Base-by-base conservation (phyloP, 2,797 vertebrate species). In the Cygnus olor region DNA sequence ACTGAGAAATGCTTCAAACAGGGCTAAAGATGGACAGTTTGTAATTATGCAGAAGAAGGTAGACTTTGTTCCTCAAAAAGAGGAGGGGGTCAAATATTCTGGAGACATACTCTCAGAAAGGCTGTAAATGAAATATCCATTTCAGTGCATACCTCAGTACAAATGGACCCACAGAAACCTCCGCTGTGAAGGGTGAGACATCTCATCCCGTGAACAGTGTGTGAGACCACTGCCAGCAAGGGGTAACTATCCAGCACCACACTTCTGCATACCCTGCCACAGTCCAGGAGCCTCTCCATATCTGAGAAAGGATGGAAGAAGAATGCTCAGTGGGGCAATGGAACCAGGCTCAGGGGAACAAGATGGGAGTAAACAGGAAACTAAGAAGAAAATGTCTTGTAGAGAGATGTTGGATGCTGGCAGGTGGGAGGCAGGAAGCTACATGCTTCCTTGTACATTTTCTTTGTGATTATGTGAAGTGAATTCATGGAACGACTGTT, bases 401-500 rank as follows among this genome's bases (percentile, higher is more conserved):
- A 77, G 63, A 88, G 66, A 88, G 61, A 44, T 60, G 30, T 19
- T 90, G 51, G 34, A 94, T 79, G 32, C 42, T 84, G 63, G 51
- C 42, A 88, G 28, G 38, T 49, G 44, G 10, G n/a, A 51, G 28
- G 14, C 30, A 85, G 69, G 64, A 57, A 82, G 61, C 89, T 79
- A 27, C 30, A 27, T 42, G 32, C 45, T 51, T 84, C n/a, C 47
- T 70, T 27, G 19, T 44, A 58, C 36, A 63, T 91, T 88, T 92
- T 81, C 63, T 81, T 63, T 64, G 77, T 74, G 51, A n/a, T 86
- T 34, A 18, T 84, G 80, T 76, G 66, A 80, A 93, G 84, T 74
- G 51, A 81, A 74, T 57, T 57, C 56, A 28, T 21, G 72, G 40
- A 80, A 76, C 56, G 80, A 89, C 95, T 96, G 91, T 94, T 94